These are phyloP conservation scores for Coelopa pilipes DNA, from an alignment of 2,888 invertebrate species.

Conservation along the genomic window DNA sequence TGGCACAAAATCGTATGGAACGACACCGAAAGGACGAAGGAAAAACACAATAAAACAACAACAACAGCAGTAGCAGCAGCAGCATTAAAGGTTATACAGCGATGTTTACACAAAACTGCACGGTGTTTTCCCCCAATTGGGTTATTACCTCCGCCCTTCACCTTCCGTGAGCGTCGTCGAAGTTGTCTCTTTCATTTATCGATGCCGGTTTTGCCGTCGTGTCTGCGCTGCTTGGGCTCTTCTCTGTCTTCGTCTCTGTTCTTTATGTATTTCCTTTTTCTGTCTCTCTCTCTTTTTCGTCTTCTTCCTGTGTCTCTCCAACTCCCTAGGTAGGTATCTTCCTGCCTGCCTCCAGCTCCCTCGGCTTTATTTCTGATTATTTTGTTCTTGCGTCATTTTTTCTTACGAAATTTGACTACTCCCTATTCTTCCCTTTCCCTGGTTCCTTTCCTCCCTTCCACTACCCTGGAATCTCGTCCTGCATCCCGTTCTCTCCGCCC, in stretches of 20 bases:
- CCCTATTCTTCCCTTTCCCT: too few species aligned
- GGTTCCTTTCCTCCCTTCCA: too few species aligned
- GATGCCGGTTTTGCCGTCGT: neutral
- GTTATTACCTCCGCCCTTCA: neutral
- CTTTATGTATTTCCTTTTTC: too few species aligned
- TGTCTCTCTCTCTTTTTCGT: too few species aligned
- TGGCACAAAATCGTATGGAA: slow-evolving; percentile 54
- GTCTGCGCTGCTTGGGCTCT: too few species aligned
- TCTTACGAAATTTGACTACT: neutral
- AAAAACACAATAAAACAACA: neutral
- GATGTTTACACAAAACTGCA: slow-evolving; percentile 30
- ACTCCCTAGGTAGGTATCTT: neutral
- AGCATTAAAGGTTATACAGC: slow-evolving; percentile 18
- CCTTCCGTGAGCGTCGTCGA: neutral
- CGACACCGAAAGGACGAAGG: slow-evolving; percentile 34
- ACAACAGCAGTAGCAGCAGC: too few species aligned
- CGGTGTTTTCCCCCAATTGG: neutral
- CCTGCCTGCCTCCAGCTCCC: neutral
- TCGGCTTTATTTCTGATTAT: neutral
- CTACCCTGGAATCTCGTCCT: too few species aligned
- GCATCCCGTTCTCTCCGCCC: too few species aligned
- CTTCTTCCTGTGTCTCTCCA: too few species aligned
- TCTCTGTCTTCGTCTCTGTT: neutral
- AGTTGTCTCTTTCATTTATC: neutral
- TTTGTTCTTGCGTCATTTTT: neutral